Evolutionary conservation across 2,888 invertebrate genomes (phyloP).

Genomic region (Julus scanicus): DNA sequence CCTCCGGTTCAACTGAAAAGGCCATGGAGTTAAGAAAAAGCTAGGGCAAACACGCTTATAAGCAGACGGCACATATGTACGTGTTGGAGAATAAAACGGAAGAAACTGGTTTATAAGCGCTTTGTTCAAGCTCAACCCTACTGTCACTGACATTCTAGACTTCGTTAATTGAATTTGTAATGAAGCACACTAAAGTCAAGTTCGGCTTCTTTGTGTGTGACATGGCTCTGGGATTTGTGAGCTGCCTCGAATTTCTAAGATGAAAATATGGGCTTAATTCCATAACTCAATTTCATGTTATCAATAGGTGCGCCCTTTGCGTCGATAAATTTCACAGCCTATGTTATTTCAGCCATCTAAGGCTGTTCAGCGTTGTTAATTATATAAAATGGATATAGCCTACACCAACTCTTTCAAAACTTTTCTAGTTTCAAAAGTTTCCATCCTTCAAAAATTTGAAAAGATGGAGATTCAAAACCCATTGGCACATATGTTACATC

Average conservation of each 20-base stretch:
- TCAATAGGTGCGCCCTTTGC: too few species aligned
- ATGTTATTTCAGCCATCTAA: too few species aligned
- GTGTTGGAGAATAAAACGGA: background rate
- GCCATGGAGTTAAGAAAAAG: slow-evolving; percentile 6
- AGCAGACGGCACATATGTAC: background rate
- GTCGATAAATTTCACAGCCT: too few species aligned
- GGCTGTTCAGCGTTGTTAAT: too few species aligned
- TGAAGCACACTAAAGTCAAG: background rate
- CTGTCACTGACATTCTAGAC: background rate
- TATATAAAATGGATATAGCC: too few species aligned
- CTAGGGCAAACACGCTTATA: background rate
- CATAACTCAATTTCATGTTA: background rate
- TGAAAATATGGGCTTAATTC: background rate
- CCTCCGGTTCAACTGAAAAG: slow-evolving; percentile 2
- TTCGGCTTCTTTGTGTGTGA: too few species aligned
- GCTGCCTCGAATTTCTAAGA: background rate
- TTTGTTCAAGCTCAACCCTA: background rate
- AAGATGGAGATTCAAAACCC: too few species aligned
- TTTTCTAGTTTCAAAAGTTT: too few species aligned
- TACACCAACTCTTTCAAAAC: too few species aligned
- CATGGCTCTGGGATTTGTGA: background rate
- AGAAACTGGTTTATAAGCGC: background rate
- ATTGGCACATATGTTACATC: too few species aligned
- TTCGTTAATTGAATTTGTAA: background rate
- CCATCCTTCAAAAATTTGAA: too few species aligned